Evolutionary conservation across 2,888 invertebrate species (phyloP).

Genomic region (Hirudinaria manillensis): DNA sequence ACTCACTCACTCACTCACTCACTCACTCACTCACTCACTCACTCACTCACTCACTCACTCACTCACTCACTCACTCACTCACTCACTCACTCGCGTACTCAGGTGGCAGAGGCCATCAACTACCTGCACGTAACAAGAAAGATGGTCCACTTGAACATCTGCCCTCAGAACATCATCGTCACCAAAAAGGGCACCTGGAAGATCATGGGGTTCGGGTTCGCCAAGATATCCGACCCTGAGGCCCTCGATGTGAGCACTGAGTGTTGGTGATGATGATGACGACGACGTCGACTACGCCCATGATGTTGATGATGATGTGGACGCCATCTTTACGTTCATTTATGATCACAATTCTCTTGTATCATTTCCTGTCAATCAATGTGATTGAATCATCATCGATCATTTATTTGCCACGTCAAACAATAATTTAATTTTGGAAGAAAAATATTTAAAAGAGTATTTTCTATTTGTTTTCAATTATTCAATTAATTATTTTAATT

Average conservation of each 20-base stretch:
- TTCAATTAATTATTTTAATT: not conserved
- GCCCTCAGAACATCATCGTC: slow-evolving; percentile 75
- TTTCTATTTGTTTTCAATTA: too few relatives aligned
- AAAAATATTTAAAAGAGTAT: too few relatives aligned
- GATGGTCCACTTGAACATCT: slow-evolving; percentile 86
- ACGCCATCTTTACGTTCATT: too few relatives aligned
- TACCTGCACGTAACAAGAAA: slow-evolving; percentile 82
- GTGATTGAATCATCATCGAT: too few relatives aligned
- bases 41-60: too few relatives aligned
- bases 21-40: too few relatives aligned
- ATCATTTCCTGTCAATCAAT: too few relatives aligned
- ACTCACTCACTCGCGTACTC: slow-evolving; percentile 39
- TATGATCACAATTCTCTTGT: too few relatives aligned
- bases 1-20: too few relatives aligned
- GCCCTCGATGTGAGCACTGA: slow-evolving; percentile 20
- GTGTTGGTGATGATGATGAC: not conserved
- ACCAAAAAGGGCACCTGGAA: slow-evolving; percentile 93
- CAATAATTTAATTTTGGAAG: not conserved
- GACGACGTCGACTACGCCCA: not conserved
- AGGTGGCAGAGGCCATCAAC: slow-evolving; percentile 88
- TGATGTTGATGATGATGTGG: not conserved
- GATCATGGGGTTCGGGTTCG: slow-evolving; percentile 83
- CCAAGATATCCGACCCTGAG: slow-evolving; percentile 21
- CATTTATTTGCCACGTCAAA: too few relatives aligned
- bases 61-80: too few relatives aligned